Conservation (phyloP, 2,797 vertebrate species). For the Alca torda region DNA sequence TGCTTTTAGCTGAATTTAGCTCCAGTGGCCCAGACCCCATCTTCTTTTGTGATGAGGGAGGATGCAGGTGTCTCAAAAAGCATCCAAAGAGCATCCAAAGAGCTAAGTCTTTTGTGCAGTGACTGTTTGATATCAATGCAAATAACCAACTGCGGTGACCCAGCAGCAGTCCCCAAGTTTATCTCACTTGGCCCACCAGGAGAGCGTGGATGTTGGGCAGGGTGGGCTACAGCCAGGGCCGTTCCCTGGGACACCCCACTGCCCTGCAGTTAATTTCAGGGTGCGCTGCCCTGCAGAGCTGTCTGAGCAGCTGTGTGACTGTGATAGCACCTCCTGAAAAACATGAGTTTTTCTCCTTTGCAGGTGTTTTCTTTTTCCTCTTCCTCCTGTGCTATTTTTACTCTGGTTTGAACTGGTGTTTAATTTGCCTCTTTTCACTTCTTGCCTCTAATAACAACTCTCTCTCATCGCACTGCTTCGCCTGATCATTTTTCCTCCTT, state of each 20-base stretch:
- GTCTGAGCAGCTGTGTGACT: not conserved
- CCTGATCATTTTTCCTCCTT: not conserved
- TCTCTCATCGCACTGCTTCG: slow-evolving; percentile 40
- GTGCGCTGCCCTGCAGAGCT: not conserved
- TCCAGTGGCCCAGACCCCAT: not conserved
- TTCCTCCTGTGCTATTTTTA: slow-evolving; percentile 41
- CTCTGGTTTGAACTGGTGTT: slow-evolving; percentile 35
- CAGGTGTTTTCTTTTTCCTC: not conserved
- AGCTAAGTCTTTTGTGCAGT: not conserved
- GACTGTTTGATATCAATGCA: not conserved
- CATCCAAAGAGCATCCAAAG: not conserved
- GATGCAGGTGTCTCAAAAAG: not conserved
- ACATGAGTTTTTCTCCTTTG: not conserved
- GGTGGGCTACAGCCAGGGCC: not conserved
- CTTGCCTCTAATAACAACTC: slow-evolving; percentile 20
- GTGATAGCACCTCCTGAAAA: slow-evolving; percentile 13
- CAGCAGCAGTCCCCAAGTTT: not conserved
- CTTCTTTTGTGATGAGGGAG: not conserved
- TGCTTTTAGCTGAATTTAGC: not conserved
- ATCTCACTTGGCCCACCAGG: not conserved
- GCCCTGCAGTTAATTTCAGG: not conserved
- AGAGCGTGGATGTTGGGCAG: accelerated
- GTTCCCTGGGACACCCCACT: not conserved
- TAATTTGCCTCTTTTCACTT: slow-evolving; percentile 50
- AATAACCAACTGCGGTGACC: not conserved